Evolutionary conservation across 2,888 invertebrate genomes (phyloP), one percentile per base, ranked within the genome.

Genomic region (Subacronicta megacephala): DNA sequence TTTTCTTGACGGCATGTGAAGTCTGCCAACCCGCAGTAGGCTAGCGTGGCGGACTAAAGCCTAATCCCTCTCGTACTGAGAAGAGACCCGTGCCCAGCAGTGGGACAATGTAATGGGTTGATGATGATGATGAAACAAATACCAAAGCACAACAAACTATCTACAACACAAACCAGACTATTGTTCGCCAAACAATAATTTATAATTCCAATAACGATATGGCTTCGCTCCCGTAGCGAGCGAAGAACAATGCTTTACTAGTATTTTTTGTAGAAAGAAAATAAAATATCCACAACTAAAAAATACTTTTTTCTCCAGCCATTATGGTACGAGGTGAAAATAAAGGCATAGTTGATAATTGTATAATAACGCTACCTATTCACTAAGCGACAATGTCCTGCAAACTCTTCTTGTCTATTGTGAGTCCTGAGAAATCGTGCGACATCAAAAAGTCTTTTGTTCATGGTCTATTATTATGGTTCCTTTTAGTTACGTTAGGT

Each of bases 91-190:
- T n/a, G n/a, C n/a, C n/a, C n/a, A n/a, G n/a, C n/a, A n/a, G n/a
- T n/a, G n/a, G n/a, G n/a, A n/a, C n/a, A n/a, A n/a, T n/a, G n/a
- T n/a, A n/a, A n/a, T n/a, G n/a, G n/a, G n/a, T n/a, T n/a, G n/a
- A n/a, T n/a, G n/a, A n/a, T n/a, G n/a, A n/a, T n/a, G n/a, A n/a
- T n/a, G n/a, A 36, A 40, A 57, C 10, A 40, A 10, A 16, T 7
- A 35, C 20, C 15, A 4, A 50, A 35, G 35, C 20, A 53, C 29
- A 50, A 40, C 7, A 52, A 62, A 60, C 16, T 53, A 57, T 38
- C 18, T 10, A 23, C 33, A 44, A 15, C 51, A 55, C 71, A 80
- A 68, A 75, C 72, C 81, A 26, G 73, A 78, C 82, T 82, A 68
- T 73, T 67, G 59, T 57, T 47, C 7, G 15, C 15, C 41, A 53